These are phyloP conservation scores for Pollenia griseotomentosa DNA, from an alignment of 2,888 invertebrate species.

Conservation along the genomic window DNA sequence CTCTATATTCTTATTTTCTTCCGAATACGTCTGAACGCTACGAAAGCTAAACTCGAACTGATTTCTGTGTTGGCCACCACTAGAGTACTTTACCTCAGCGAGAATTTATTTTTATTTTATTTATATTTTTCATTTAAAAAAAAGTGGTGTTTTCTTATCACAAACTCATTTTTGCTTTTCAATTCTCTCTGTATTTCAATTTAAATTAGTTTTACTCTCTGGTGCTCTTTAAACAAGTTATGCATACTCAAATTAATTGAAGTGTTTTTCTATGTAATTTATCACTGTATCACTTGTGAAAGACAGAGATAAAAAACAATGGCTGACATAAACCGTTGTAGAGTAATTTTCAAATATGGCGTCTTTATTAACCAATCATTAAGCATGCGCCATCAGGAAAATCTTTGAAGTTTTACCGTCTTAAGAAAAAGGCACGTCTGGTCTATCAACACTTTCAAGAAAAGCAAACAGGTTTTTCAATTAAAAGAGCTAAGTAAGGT, in stretches of 20 bases:
- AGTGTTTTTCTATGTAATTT: neutral
- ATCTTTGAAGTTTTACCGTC: constrained; percentile 66
- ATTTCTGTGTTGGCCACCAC: constrained; percentile 73
- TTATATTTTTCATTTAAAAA: neutral
- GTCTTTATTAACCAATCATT: constrained; percentile 83
- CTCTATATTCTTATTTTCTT: constrained; percentile 73
- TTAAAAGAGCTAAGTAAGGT: neutral
- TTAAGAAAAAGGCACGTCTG: constrained; percentile 66
- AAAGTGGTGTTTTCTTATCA: constrained; percentile 37
- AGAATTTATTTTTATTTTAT: constrained; percentile 72
- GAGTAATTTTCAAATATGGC: constrained; percentile 84
- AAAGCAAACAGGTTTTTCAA: constrained; percentile 70
- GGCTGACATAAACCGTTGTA: constrained; percentile 76
- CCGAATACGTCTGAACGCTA: constrained; percentile 82
- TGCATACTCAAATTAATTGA: constrained; percentile 65
- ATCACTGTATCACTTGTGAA: constrained; percentile 10
- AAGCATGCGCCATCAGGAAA: constrained; percentile 81
- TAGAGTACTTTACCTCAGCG: constrained; percentile 74
- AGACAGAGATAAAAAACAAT: constrained; percentile 69
- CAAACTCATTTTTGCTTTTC: constrained; percentile 32
- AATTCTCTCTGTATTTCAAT: constrained; percentile 20
- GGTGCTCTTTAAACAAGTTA: neutral
- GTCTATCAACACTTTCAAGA: constrained; percentile 47
- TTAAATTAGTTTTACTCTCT: neutral
- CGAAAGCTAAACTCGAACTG: constrained; percentile 84